A percentile compares a stretch with the other conserved stretches of the same genome.
phyloP scores from a whole-genome alignment of 2,888 invertebrate genomes.

The Drosophila limbata region DNA sequence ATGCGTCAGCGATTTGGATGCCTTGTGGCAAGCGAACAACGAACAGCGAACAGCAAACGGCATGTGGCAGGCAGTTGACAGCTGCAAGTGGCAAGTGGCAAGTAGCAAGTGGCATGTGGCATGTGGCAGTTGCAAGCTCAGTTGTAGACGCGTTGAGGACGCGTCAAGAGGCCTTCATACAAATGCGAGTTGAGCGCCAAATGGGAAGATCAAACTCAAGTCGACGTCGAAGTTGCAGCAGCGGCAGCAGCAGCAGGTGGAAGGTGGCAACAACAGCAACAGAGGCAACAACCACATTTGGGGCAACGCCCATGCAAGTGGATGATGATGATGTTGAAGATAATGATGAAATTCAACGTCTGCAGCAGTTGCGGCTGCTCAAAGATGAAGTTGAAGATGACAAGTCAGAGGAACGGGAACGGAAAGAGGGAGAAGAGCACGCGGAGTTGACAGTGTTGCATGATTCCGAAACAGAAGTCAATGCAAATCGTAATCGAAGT shows the following conservation, averaged over 20 bases:
- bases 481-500: slow-evolving; percentile 1
- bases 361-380: not conserved
- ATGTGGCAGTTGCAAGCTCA: slow-evolving; percentile 8
- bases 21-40: not conserved
- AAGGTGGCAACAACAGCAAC: not conserved
- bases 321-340: not conserved
- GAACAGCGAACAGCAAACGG: not conserved
- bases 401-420: not conserved
- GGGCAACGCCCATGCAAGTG: slow-evolving; percentile 8
- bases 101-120: not conserved
- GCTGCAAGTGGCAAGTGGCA: slow-evolving; percentile 1
- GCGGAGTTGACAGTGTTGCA: slow-evolving; percentile 11
- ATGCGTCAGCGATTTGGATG: no score
- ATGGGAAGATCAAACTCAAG: slow-evolving; percentile 4
- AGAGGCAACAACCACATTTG: not conserved
- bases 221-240: not conserved
- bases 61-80: slow-evolving; percentile 2
- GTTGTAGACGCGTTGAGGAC: not conserved
- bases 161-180: slow-evolving; percentile 11
- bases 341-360: not conserved
- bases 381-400: not conserved
- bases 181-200: slow-evolving; percentile 4
- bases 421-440: no score
- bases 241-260: not conserved
- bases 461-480: slow-evolving; percentile 5